Base-by-base conservation (phyloP, 2,888 invertebrate species). In the Aspidiotus rigidus region DNA sequence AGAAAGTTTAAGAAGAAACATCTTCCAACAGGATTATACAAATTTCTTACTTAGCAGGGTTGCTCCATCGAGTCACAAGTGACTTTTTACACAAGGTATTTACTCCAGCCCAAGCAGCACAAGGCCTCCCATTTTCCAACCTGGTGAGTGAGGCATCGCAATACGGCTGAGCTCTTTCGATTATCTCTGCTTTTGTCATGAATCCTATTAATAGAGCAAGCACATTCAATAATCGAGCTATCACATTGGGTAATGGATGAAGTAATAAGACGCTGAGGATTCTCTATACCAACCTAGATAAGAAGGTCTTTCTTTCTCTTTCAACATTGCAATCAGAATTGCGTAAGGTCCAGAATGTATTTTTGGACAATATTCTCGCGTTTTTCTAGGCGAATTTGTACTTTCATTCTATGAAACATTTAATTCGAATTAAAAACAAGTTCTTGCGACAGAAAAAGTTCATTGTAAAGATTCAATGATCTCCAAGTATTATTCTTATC, bases 71-170 rank as follows among this genome's bases (percentile, higher is more conserved):
- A 2, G 74, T 73, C 0, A 89, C 82, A n/a, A 87, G 78, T 1
- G 81, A 81, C 76, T 86, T 87, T 53, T 77, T 79, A 40, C 85
- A 76, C 17, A 89, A 78, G 55, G 79, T 81, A 8, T 80, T 79
- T 83, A 88, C 86, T 53, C 83, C 83, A 17, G 83, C 84, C 88
- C 88, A 89, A 44, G 85, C 85, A 28, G 85, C 85, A 75, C 86
- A 87, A 73, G 77, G 78, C 10, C 80, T 77, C 1, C 81, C 79
- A 7, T 80, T 78, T 71, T 81, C 80, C 44, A 81, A 77, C 72
- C 78, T 79, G 7, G 79, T 80, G 75, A 88, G 85, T 0, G 86
- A 86, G 73, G 81, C 81, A 74, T 86, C 83, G 74, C 83, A 82
- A 70, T 84, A 77, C 72, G 79, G 78, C 76, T 87, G 85, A 13